Evolutionary conservation across 2,888 invertebrate species (phyloP).

Genomic region (Diarsia rubi): DNA sequence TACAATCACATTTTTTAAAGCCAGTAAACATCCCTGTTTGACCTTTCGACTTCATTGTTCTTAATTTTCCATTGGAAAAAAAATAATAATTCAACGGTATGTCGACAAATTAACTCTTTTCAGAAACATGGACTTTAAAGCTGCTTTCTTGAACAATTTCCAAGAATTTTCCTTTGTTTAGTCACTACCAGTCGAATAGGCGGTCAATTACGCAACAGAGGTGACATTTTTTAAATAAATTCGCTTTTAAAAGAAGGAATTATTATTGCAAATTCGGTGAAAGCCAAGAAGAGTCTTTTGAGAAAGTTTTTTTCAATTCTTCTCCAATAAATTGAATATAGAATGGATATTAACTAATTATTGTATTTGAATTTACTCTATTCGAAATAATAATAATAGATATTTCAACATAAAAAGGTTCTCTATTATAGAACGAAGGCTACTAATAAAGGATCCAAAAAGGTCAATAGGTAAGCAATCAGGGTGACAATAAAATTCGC

Average conservation of each 20-base stretch:
- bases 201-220: slow-evolving; percentile 43
- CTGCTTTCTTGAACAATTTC: slow-evolving; percentile 36
- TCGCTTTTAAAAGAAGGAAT: slow-evolving; percentile 37
- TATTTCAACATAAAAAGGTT: background rate
- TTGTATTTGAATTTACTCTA: background rate
- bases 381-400: background rate
- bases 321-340: background rate
- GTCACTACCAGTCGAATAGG: slow-evolving; percentile 21
- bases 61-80: background rate
- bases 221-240: slow-evolving; percentile 22
- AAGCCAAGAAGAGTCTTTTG: background rate
- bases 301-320: background rate
- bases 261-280: slow-evolving; percentile 26
- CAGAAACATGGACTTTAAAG: slow-evolving; percentile 24
- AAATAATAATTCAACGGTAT: background rate
- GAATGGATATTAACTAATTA: background rate
- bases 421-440: background rate
- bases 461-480: slow-evolving; percentile 56
- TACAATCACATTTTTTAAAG: too few species aligned
- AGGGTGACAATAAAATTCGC: slow-evolving; percentile 47
- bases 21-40: too few species aligned
- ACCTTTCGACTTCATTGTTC: background rate
- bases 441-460: slow-evolving; percentile 39
- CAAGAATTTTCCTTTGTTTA: slow-evolving; percentile 29
- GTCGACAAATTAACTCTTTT: background rate